Percentiles rank a stretch among this genome's conserved stretches.
These are phyloP conservation scores for Ridgeia piscesae DNA, from an alignment of 1,140 invertebrate genomes.

Conservation along the genomic window DNA sequence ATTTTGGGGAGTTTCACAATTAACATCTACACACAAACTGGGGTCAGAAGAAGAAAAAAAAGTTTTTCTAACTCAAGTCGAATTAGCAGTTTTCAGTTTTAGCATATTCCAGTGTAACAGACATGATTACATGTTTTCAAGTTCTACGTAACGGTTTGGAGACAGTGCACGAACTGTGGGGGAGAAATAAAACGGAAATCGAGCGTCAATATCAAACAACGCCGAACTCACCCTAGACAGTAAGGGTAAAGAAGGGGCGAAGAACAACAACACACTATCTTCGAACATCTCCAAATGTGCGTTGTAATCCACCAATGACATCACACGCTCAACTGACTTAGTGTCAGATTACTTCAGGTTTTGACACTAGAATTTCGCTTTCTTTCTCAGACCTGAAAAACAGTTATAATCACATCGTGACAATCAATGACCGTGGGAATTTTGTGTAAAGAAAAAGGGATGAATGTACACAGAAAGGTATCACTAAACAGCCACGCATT, in stretches of 20 bases:
- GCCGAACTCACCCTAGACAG: background rate
- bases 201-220: background rate
- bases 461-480: background rate
- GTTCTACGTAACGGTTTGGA: background rate
- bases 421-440: background rate
- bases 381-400: background rate
- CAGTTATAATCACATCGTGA: background rate
- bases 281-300: background rate
- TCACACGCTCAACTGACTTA: background rate
- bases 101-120: background rate
- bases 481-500: no score
- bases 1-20: no score
- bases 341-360: background rate
- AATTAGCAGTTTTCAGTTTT: background rate
- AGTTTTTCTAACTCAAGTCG: no score
- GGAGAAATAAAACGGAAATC: background rate
- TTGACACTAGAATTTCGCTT: background rate
- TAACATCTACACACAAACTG: no score
- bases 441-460: background rate
- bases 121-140: background rate
- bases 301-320: background rate
- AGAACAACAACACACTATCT: background rate
- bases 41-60: no score
- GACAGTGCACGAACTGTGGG: no score
- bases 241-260: background rate